Evolutionary conservation across 2,113 vertebrate species (phyloP).

Genomic region (Pluvialis apricaria): DNA sequence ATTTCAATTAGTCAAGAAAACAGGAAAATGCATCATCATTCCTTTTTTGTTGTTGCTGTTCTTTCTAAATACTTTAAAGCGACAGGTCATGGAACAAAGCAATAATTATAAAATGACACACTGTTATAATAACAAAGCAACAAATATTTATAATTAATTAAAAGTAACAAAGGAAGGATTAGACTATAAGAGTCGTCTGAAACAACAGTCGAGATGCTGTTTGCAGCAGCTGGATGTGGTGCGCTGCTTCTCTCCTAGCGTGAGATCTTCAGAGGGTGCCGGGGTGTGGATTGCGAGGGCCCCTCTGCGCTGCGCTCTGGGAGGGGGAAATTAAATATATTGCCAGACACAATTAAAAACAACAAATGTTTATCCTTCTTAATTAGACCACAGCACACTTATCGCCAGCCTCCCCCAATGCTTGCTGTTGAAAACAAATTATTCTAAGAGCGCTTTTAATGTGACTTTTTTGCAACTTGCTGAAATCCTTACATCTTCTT

Average conservation of each 20-base stretch:
- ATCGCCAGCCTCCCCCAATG: background rate
- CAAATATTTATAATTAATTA: background rate
- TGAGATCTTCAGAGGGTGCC: background rate
- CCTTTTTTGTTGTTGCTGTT: background rate
- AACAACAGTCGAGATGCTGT: background rate
- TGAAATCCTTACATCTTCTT: background rate
- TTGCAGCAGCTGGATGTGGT: background rate
- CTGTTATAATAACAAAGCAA: background rate
- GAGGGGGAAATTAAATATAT: background rate
- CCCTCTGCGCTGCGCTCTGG: background rate
- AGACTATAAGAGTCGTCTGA: background rate
- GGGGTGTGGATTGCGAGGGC: background rate
- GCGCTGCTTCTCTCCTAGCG: background rate
- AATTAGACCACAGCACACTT: background rate
- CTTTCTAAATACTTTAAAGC: background rate
- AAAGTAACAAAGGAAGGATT: background rate
- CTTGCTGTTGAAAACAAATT: background rate
- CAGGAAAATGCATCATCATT: background rate
- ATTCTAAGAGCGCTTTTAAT: background rate
- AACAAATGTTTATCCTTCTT: background rate
- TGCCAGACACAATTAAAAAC: slow-evolving; percentile 1
- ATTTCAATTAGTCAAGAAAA: background rate
- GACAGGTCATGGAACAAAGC: background rate
- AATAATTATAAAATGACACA: background rate
- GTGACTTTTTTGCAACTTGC: background rate